Conservation (phyloP, 2,113 vertebrate genomes). For the Microcebus lehilahytsara region DNA sequence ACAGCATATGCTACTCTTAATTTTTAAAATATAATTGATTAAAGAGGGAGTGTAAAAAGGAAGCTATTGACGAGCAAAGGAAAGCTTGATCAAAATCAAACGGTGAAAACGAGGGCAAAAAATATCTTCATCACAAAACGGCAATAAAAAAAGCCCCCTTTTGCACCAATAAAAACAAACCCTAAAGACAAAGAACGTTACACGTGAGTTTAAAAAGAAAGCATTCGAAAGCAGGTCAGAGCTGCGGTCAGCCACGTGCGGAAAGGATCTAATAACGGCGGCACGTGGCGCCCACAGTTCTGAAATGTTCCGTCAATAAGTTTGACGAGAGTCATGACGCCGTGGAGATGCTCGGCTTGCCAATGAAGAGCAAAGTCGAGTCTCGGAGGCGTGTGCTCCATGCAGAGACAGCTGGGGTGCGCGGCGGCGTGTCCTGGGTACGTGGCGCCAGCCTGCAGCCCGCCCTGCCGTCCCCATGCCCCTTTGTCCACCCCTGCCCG, state of each 20-base stretch:
- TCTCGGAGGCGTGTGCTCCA: too few species aligned
- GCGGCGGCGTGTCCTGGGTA: neutral
- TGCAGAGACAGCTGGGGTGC: neutral
- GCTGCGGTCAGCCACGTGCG: neutral
- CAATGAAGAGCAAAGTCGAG: too few species aligned
- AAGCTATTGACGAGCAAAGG: neutral
- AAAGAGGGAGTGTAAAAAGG: neutral
- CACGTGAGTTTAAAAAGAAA: neutral
- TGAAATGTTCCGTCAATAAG: neutral
- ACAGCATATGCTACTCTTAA: neutral
- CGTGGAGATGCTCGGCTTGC: neutral
- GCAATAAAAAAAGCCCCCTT: neutral
- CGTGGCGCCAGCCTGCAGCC: too few species aligned
- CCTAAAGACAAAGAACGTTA: neutral
- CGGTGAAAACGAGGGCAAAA: slow-evolving; percentile 12
- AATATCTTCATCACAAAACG: neutral
- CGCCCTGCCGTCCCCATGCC: too few species aligned
- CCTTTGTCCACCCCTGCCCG: too few species aligned
- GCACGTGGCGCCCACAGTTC: neutral
- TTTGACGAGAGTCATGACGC: neutral
- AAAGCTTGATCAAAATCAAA: slow-evolving; percentile 19
- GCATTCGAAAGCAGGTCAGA: neutral
- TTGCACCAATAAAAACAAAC: neutral
- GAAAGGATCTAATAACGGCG: too few species aligned
- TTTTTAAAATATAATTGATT: neutral